Evolutionary conservation across 2,888 invertebrate species (phyloP).

Genomic region (Cantharis nigra): DNA sequence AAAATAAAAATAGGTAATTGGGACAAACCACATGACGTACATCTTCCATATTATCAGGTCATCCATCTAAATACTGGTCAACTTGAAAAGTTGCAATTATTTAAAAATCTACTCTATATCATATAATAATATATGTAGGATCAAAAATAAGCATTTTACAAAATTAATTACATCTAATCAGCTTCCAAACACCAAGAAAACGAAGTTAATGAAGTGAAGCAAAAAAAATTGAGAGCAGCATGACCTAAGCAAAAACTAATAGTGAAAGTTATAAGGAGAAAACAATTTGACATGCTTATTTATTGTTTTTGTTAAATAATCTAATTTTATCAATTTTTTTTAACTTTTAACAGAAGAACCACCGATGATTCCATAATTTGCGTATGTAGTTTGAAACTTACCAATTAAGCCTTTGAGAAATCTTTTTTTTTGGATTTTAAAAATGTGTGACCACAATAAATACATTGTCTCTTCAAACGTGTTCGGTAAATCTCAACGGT

Average conservation of each 20-base stretch:
- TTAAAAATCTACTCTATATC: too few species aligned
- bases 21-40: too few species aligned
- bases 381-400: neutral
- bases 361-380: neutral
- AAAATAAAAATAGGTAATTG: too few species aligned
- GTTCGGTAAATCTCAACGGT: slow-evolving; percentile 31
- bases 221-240: slow-evolving; percentile 15
- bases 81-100: too few species aligned
- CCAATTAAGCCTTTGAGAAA: neutral
- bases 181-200: neutral
- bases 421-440: neutral
- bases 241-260: slow-evolving; percentile 10
- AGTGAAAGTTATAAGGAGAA: slow-evolving; percentile 18
- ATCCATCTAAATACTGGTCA: too few species aligned
- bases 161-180: neutral
- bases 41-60: too few species aligned
- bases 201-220: neutral
- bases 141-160: neutral
- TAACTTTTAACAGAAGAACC: neutral
- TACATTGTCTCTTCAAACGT: neutral
- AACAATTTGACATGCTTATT: slow-evolving; percentile 15
- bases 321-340: neutral
- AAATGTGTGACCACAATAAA: neutral
- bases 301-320: slow-evolving; percentile 11
- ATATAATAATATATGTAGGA: too few species aligned